Conservation (phyloP, 2,797 vertebrate genomes). For the Darevskia mixta region DNA sequence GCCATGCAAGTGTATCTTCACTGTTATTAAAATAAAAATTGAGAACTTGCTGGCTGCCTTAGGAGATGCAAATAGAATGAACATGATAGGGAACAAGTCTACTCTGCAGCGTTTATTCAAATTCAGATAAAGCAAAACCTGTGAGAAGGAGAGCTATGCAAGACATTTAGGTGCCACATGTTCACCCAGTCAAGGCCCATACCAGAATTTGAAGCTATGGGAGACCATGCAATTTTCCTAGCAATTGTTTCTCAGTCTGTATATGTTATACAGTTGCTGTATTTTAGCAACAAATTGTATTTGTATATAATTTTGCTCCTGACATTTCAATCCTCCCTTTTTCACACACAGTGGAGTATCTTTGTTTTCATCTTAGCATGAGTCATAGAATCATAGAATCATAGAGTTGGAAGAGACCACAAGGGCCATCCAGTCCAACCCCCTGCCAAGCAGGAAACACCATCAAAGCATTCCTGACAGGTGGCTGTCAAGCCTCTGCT, state of each 20-base stretch:
- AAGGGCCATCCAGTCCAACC: too few relatives aligned
- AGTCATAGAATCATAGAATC: too few relatives aligned
- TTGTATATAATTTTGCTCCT: not conserved
- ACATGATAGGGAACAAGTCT: not conserved
- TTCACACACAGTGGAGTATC: not conserved
- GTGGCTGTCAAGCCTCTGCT: too few relatives aligned
- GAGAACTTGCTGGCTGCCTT: not conserved
- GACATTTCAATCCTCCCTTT: not conserved
- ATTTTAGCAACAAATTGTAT: not conserved
- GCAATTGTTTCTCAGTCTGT: not conserved
- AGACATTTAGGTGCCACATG: too few relatives aligned
- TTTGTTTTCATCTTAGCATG: not conserved
- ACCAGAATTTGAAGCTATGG: not conserved
- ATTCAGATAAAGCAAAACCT: not conserved
- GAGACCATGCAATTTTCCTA: slow-evolving; percentile 1
- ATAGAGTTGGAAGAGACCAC: too few relatives aligned
- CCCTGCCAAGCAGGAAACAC: too few relatives aligned
- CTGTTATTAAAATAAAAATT: not conserved
- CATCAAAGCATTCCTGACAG: too few relatives aligned
- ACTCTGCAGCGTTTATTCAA: not conserved
- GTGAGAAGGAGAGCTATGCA: not conserved
- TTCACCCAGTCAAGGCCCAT: not conserved
- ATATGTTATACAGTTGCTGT: not conserved
- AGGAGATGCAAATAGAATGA: not conserved
- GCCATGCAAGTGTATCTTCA: not conserved